Conservation (phyloP, 2,113 vertebrate genomes). For the Tringa solitaria region DNA sequence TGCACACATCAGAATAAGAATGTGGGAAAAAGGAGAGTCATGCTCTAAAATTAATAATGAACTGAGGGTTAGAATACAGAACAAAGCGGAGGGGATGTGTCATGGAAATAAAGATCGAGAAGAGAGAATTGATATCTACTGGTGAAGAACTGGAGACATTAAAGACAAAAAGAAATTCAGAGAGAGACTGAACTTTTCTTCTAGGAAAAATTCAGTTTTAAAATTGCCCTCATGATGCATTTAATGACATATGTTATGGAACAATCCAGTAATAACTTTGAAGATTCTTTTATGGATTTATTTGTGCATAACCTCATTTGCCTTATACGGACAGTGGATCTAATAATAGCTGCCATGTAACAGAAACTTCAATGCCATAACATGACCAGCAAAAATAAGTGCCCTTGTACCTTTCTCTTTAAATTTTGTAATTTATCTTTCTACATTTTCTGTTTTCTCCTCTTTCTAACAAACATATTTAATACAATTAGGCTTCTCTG, state of each 20-base stretch:
- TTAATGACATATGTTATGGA: neutral
- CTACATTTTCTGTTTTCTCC: neutral
- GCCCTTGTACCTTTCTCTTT: rapidly evolving
- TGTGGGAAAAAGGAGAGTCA: neutral
- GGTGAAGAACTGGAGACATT: neutral
- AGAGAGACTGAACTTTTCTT: neutral
- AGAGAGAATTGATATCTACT: neutral
- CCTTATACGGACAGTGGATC: neutral
- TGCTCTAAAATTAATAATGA: neutral
- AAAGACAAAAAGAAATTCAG: neutral
- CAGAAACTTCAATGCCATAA: neutral
- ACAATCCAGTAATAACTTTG: neutral
- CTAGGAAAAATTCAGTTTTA: neutral
- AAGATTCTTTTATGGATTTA: neutral
- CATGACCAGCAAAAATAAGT: neutral
- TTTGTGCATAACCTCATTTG: neutral
- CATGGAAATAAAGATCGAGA: neutral
- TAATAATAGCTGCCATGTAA: neutral
- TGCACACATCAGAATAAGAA: neutral
- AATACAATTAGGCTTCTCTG: neutral
- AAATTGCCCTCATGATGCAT: neutral
- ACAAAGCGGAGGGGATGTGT: rapidly evolving
- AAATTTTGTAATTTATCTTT: neutral
- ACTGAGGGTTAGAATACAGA: neutral
- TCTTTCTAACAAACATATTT: neutral